Evolutionary conservation across 2,797 vertebrate species (phyloP), one percentile per base, ranked within the genome.

Genomic region (Chromis chromis): DNA sequence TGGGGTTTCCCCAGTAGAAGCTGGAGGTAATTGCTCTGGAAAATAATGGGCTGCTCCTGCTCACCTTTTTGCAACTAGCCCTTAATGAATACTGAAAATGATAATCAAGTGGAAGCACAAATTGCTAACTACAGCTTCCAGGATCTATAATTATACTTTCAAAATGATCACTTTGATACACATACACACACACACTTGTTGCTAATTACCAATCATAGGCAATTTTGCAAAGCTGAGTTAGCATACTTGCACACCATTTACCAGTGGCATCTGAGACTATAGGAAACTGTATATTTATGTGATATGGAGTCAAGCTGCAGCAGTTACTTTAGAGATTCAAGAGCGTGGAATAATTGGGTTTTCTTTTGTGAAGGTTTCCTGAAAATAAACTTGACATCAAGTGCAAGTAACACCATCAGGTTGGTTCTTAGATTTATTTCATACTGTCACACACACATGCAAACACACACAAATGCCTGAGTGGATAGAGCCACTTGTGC

Each of bases 21-120:
- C 27, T 36, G n/a, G 50, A 64, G 48, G 52, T 57, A 72, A 76
- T 69, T 65, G 57, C 54, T 63, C 1, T 1, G 48, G 44, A 67
- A 88, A 62, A 67, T 40, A 19, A 60, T 76, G 12, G 19, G 36
- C 27, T 64, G 40, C 58, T 75, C 50, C 25, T 12, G 6, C 53
- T 78, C 40, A 66, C 54, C 59, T 79, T 64, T 76, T 58, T 81
- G 7, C 55, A 76, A 25, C 49, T 55, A 49, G 42, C 21, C 22
- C 16, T 59, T 72, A 63, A 75, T 76, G 49, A 83, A 63, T 66
- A 74, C 63, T 55, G 58, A 76, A 71, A 64, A 81, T 70, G 19
- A 67, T 86, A 76, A 86, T 83, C 57, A 78, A 65, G 65, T 56
- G 48, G 44, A 79, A 81, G 58, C 44, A 58, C 13, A 68, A 60